phyloP scores from a whole-genome alignment of 2,797 vertebrate species.

The Arctocebus calabarensis region DNA sequence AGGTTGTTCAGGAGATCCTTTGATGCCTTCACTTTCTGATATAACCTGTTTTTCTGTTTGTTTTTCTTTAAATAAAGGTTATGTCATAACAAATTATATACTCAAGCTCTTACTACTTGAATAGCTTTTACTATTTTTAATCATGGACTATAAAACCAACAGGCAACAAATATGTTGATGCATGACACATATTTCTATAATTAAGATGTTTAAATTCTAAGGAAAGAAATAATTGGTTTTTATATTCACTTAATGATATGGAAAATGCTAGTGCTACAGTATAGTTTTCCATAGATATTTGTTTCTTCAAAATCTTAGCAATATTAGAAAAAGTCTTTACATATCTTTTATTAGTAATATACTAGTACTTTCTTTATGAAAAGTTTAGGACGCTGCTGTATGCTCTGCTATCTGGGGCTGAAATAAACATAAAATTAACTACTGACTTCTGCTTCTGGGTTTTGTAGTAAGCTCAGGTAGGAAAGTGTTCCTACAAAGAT shows the following conservation, averaged over 20 bases:
- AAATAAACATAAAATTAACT: constrained; percentile 42
- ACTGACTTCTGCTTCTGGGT: constrained; percentile 48
- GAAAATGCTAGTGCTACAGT: background rate
- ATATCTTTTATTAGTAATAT: constrained; percentile 53
- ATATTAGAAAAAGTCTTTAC: constrained; percentile 45
- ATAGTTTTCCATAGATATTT: constrained; percentile 28
- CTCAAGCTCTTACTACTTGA: background rate
- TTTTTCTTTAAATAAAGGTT: too few relatives aligned
- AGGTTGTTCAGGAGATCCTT: too few relatives aligned
- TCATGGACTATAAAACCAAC: constrained; percentile 30
- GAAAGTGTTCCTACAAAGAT: constrained; percentile 31
- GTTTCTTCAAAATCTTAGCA: constrained; percentile 27
- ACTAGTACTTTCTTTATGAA: constrained; percentile 43
- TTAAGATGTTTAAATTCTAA: constrained; percentile 25
- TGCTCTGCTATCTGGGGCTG: constrained; percentile 24
- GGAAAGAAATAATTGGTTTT: background rate
- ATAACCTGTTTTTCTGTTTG: too few relatives aligned
- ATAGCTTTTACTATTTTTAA: constrained; percentile 41
- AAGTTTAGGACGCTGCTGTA: constrained; percentile 29
- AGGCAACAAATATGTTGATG: constrained; percentile 27
- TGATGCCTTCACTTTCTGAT: too few relatives aligned
- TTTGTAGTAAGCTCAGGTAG: constrained; percentile 5
- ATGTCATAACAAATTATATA: too few relatives aligned
- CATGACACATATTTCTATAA: constrained; percentile 9
- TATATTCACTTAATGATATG: background rate